Percentiles rank a stretch among this genome's conserved stretches.
phyloP scores from a whole-genome alignment of 2,888 invertebrate genomes.

The Masnerella sp. region DNA sequence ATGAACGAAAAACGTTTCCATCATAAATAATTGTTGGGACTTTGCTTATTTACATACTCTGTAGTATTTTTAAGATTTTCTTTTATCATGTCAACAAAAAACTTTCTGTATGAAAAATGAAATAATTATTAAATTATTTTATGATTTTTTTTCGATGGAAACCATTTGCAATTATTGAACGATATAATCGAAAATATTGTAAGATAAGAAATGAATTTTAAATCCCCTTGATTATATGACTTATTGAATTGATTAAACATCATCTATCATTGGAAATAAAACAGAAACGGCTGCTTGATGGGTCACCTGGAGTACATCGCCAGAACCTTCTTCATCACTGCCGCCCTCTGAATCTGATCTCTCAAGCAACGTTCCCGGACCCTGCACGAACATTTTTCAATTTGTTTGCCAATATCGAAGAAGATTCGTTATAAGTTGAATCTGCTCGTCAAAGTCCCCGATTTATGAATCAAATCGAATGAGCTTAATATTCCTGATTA shows the following conservation, averaged over 20 bases:
- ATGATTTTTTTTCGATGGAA: no score
- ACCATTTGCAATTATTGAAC: no score
- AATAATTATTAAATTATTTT: no score
- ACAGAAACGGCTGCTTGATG: not conserved
- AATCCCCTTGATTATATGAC: no score
- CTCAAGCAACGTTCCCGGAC: constrained; percentile 64
- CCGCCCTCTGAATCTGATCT: constrained; percentile 70
- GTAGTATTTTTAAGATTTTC: no score
- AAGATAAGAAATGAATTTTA: no score
- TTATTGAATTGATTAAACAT: not conserved
- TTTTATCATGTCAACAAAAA: no score
- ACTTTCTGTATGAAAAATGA: no score
- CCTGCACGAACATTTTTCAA: constrained; percentile 73
- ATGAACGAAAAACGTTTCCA: no score
- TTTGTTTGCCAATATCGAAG: not conserved
- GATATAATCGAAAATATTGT: no score
- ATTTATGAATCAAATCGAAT: constrained; percentile 9
- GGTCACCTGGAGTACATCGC: constrained; percentile 74
- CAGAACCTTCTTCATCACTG: constrained; percentile 72
- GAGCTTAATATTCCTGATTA: constrained; percentile 24
- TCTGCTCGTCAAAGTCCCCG: not conserved
- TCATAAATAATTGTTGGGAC: no score
- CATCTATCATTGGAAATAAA: not conserved
- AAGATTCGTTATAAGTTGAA: constrained; percentile 8
- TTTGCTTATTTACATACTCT: no score